A percentile compares a stretch with the other conserved stretches of the same genome.
phyloP scores from a whole-genome alignment of 2,113 vertebrate species.

The Vulpes lagopus region DNA sequence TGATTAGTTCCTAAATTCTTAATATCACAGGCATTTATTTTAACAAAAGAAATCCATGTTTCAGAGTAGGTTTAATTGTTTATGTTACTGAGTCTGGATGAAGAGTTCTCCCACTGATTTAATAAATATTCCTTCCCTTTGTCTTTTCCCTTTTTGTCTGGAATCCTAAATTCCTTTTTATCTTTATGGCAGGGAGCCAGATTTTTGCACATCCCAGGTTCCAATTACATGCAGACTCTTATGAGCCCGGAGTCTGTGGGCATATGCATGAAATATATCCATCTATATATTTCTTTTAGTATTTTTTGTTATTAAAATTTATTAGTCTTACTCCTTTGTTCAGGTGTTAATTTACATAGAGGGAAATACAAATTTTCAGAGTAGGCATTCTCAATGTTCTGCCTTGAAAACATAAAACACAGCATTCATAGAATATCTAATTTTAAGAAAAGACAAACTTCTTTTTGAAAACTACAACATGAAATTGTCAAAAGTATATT shows the following conservation, averaged over 20 bases:
- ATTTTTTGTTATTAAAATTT: conserved; percentile 71
- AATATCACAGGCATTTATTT: conserved; percentile 46
- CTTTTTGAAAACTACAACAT: conserved; percentile 27
- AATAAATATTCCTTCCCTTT: conserved; percentile 66
- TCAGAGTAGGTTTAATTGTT: conserved; percentile 34
- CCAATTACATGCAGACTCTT: conserved; percentile 70
- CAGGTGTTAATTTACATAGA: conserved; percentile 68
- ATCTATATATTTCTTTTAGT: conserved; percentile 58
- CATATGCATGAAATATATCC: conserved; percentile 50
- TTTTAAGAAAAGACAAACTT: conserved; percentile 56
- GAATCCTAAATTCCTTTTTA: conserved; percentile 74
- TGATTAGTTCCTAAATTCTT: conserved; percentile 39
- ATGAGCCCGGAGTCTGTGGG: conserved; percentile 39
- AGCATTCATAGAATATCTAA: conserved; percentile 44
- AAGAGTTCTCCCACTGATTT: conserved; percentile 54
- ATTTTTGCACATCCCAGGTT: conserved; percentile 65
- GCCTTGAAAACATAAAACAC: conserved; percentile 52
- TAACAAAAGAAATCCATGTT: conserved; percentile 40
- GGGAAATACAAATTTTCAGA: conserved; percentile 71
- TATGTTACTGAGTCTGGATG: conserved; percentile 6
- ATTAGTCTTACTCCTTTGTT: conserved; percentile 65
- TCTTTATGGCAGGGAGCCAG: conserved; percentile 56
- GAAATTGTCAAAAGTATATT: conserved; percentile 50
- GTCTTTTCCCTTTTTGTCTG: conserved; percentile 62
- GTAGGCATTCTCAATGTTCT: conserved; percentile 26